Base-by-base conservation (phyloP, 2,888 invertebrate species). In the Sarcophaga variegata region DNA sequence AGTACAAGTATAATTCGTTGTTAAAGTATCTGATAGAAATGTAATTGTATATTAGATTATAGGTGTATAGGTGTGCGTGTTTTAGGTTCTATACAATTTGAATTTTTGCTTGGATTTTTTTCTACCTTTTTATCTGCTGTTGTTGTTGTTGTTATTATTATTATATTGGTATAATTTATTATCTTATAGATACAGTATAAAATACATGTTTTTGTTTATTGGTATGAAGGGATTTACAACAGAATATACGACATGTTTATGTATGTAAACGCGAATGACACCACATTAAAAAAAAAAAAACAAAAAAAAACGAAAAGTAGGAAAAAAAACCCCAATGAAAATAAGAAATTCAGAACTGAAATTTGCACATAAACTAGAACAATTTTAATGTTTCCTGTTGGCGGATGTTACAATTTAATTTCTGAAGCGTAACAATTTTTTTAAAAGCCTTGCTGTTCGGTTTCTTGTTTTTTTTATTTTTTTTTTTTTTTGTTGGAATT, bases 371-470 rank as follows among this genome's bases (percentile, higher is more conserved):
- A 84, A 87, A 87, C 75, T 79, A 85, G 78, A 89, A 88, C 84
- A 89, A 88, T 88, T 90, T 88, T 85, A 89, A 88, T 88, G 87
- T 87, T 86, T 88, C 88, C 86, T 85, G 79, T 64, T 81, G 88
- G 74, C 88, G 89, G 89, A 90, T 89, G 91, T 92, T 88, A 89
- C 90, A 91, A 91, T 90, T 91, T 90, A 89, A 89, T 89, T 89
- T 87, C 76, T 90, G 88, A 89, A 89, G 86, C 88, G 87, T 87
- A 86, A 85, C 82, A 89, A 86, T 82, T 88, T 86, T 37, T 85
- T 69, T 77, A 85, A 83, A 81, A 81, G 66, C 85, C 77, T 67
- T 62, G n/a, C 64, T 75, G 74, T 66, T 54, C 8, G 37, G 37
- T 17, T 69, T 79, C 80, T n/a, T 64, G 74, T 63, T 49, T 70